These are phyloP conservation scores for Beris morrisii DNA, from an alignment of 2,888 invertebrate genomes.

Conservation along the genomic window DNA sequence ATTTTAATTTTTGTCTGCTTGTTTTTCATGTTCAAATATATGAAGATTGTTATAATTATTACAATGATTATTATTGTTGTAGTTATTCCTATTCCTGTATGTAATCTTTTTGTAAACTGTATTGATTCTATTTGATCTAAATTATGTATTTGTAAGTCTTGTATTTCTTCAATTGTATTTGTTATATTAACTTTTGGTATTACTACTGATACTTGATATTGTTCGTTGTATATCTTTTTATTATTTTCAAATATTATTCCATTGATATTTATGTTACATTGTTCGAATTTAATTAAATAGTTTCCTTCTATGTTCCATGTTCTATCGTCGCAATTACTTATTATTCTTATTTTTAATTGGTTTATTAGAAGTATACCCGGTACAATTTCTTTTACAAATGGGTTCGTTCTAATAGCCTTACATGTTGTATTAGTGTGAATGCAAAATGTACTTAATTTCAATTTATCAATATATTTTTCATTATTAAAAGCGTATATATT, in stretches of 20 bases:
- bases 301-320: neutral
- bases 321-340: neutral
- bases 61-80: neutral
- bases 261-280: neutral
- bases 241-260: neutral
- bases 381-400: neutral
- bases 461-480: neutral
- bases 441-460: neutral
- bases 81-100: slow-evolving; percentile 1
- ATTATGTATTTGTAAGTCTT: neutral
- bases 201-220: neutral
- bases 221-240: neutral
- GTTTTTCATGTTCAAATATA: neutral
- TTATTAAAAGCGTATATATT: neutral
- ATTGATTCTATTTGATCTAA: neutral
- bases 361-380: neutral
- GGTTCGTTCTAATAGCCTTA: neutral
- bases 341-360: neutral
- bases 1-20: neutral
- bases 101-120: neutral
- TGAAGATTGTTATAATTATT: neutral
- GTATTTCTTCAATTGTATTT: neutral
- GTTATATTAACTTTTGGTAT: neutral
- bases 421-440: neutral
- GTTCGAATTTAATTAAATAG: slow-evolving; percentile 1